Conservation (phyloP, 1,140 invertebrate species). For the Colletes latitarsis region DNA sequence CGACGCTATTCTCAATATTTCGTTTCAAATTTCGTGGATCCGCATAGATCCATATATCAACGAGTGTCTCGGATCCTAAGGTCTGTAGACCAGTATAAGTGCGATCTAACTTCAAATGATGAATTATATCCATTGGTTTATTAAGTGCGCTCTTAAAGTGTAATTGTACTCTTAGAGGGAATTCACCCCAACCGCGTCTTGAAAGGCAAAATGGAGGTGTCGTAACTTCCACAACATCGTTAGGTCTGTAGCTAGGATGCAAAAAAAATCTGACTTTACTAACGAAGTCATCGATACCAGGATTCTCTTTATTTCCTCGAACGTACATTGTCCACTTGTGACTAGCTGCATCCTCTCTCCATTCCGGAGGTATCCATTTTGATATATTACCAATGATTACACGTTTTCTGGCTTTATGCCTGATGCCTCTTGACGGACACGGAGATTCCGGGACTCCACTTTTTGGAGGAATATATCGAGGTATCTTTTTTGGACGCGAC, state of each 20-base stretch:
- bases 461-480: slow-evolving; percentile 77
- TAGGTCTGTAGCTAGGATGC: slow-evolving; percentile 93
- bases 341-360: slow-evolving; percentile 86
- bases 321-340: slow-evolving; percentile 96
- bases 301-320: slow-evolving; percentile 84
- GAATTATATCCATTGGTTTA: slow-evolving; percentile 90
- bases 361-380: slow-evolving; percentile 88
- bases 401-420: slow-evolving; percentile 72
- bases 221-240: slow-evolving; percentile 90
- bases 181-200: slow-evolving; percentile 94
- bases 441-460: slow-evolving; percentile 61
- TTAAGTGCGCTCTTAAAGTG: slow-evolving; percentile 89
- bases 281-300: slow-evolving; percentile 85
- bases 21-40: slow-evolving; percentile 27
- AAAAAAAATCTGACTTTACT: slow-evolving; percentile 91
- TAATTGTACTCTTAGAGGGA: slow-evolving; percentile 90
- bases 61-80: slow-evolving; percentile 89
- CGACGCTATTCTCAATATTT: not conserved
- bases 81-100: slow-evolving; percentile 94
- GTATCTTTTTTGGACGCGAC: slow-evolving; percentile 71
- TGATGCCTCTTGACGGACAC: slow-evolving; percentile 68
- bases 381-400: slow-evolving; percentile 92
- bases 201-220: slow-evolving; percentile 91
- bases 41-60: slow-evolving; percentile 85
- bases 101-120: slow-evolving; percentile 91